Percentiles rank a stretch among this genome's conserved stretches.
Evolutionary conservation across 2,113 vertebrate genomes (phyloP).

Genomic region (Bufo bufo): DNA sequence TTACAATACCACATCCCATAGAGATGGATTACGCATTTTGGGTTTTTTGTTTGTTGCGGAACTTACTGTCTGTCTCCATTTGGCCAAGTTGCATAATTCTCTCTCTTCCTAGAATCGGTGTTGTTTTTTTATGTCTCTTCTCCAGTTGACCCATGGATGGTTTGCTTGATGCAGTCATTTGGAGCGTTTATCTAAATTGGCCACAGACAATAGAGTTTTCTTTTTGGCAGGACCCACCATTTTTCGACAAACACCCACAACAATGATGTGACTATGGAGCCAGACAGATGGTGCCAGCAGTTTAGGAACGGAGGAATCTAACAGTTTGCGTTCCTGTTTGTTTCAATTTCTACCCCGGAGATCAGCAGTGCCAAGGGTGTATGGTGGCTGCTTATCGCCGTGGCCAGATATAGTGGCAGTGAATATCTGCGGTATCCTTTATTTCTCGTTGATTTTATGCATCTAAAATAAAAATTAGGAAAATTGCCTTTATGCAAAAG

Average conservation of each 20-base stretch:
- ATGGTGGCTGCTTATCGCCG: too few relatives aligned
- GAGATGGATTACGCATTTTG: neutral
- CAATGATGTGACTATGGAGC: neutral
- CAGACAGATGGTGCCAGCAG: neutral
- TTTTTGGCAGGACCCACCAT: neutral
- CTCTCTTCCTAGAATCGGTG: neutral
- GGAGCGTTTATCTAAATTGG: neutral
- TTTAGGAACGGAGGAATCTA: neutral
- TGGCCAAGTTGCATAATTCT: neutral
- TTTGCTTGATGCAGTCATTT: neutral
- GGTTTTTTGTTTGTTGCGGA: neutral
- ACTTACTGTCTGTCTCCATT: neutral
- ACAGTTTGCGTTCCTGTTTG: too few relatives aligned
- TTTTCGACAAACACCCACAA: neutral
- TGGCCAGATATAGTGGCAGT: too few relatives aligned
- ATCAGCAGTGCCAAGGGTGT: neutral
- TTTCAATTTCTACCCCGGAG: neutral
- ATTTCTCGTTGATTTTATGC: too few relatives aligned
- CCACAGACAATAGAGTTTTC: neutral
- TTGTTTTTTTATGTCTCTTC: neutral
- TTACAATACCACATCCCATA: neutral
- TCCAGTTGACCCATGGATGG: neutral
- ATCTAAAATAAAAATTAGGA: too few relatives aligned
- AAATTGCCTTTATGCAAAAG: too few relatives aligned
- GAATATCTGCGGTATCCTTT: too few relatives aligned